These are phyloP conservation scores for Corbicula japonica DNA, from an alignment of 2,888 invertebrate species.

Conservation along the genomic window DNA sequence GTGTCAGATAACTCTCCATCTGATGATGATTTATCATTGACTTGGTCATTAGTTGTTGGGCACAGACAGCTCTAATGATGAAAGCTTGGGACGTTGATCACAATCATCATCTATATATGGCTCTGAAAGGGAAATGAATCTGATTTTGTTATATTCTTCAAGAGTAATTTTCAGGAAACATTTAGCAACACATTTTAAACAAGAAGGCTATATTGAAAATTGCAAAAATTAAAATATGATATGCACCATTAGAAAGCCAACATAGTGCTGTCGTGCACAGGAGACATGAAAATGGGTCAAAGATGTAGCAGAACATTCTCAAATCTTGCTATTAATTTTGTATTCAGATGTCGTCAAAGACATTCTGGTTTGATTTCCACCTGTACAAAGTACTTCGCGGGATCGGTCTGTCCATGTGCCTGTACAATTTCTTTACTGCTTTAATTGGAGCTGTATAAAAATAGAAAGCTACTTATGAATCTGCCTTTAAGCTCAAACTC, in stretches of 20 bases:
- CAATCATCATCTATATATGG: slow-evolving; percentile 9
- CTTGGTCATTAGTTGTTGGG: slow-evolving; percentile 15
- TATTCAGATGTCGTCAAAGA: slow-evolving; percentile 7
- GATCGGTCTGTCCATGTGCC: slow-evolving; percentile 11
- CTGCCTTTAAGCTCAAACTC: slow-evolving; percentile 11
- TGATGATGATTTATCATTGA: slow-evolving; percentile 10
- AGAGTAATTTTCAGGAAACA: slow-evolving; percentile 6
- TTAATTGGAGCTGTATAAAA: slow-evolving; percentile 6
- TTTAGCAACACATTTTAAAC: slow-evolving; percentile 8
- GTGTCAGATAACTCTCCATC: slow-evolving; percentile 18
- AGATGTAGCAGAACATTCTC: slow-evolving; percentile 3
- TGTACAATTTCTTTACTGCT: slow-evolving; percentile 10
- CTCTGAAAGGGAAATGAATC: slow-evolving; percentile 11
- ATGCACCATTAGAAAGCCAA: slow-evolving; percentile 5
- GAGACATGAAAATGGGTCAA: slow-evolving; percentile 7
- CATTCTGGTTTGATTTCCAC: slow-evolving; percentile 5
- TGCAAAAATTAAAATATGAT: slow-evolving; percentile 8
- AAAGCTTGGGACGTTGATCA: slow-evolving; percentile 10
- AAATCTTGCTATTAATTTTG: slow-evolving; percentile 5
- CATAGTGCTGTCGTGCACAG: slow-evolving; percentile 7
- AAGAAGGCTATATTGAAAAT: slow-evolving; percentile 9
- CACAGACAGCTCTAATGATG: slow-evolving; percentile 10
- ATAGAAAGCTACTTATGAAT: slow-evolving; percentile 11
- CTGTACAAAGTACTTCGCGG: slow-evolving; percentile 10
- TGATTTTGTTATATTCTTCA: slow-evolving; percentile 11